Evolutionary conservation across 1,140 invertebrate genomes (phyloP), one percentile per base, ranked within the genome.

Genomic region (Drosophila repletoides): DNA sequence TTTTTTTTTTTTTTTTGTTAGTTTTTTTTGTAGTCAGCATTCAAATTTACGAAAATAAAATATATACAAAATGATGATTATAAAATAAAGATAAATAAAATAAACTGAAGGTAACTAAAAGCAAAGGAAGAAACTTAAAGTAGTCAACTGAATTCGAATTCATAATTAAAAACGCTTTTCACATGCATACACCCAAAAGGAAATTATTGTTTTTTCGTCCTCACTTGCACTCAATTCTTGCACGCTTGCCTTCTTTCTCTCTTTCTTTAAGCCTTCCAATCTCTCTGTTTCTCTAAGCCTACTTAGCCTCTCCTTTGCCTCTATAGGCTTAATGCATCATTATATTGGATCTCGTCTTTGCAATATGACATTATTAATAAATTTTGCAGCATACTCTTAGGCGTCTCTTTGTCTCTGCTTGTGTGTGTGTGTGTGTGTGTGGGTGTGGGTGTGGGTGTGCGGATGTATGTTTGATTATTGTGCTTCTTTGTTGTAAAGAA

Each of bases 351-450:
- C n/a, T n/a, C 67, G 74, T 49, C 73, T 73, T 76, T 83, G 81
- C 73, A 84, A 76, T 81, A 77, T 81, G 80, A 88, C 86, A 77
- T 87, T 87, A 88, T 88, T 88, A 88, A 88, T 88, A 88, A 79
- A 60, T 43, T 86, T 88, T 70, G 76, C 76, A 68, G 84, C 72
- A 73, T 74, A 80, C 84, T 84, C 69, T 71, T 79, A 79, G 81
- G 65, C 76, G 60, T 69, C 34, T 48, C 69, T 45, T 41, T 53
- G 24, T 49, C 41, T 43, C 22, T 40, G 6, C n/a, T 12, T 41
- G 6, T 53, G 22, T 2, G 5, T 12, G 6, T 46, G 33, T 33
- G 28, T 66, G 17, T 52, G 21, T 52, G 5, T 53, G 53, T 49
- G 28, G 59, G 43, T 52, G 53, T 40, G 43, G 36, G 40, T 49